These are phyloP conservation scores for Capromys pilorides DNA, from an alignment of 2,797 vertebrate species.

Conservation along the genomic window DNA sequence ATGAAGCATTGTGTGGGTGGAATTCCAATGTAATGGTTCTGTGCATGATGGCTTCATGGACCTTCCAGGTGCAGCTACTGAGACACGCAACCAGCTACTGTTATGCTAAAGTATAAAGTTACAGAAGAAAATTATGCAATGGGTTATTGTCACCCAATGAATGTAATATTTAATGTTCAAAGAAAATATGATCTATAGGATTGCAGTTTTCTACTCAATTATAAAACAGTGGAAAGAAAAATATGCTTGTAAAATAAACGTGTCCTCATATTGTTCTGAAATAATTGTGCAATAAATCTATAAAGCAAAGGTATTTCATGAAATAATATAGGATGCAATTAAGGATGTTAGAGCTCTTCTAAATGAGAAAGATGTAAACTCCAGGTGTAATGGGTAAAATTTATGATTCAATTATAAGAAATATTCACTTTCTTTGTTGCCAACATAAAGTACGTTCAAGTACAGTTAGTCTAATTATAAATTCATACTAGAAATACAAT, in stretches of 20 bases:
- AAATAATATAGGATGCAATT: conserved; percentile 64
- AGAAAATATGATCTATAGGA: conserved; percentile 37
- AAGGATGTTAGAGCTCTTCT: conserved; percentile 52
- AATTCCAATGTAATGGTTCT: not conserved
- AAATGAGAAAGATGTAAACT: conserved; percentile 58
- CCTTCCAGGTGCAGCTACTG: not conserved
- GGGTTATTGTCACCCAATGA: not conserved
- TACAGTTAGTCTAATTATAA: conserved; percentile 58
- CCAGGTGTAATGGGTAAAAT: conserved; percentile 66
- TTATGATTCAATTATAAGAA: conserved; percentile 68
- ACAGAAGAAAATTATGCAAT: not conserved
- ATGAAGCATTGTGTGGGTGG: not conserved
- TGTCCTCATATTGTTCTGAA: conserved; percentile 60
- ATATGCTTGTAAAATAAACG: conserved; percentile 45
- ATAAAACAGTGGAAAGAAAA: conserved; percentile 62
- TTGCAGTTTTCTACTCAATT: not conserved
- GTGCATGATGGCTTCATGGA: not conserved
- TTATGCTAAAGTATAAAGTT: not conserved
- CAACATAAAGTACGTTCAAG: conserved; percentile 44
- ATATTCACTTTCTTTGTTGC: conserved; percentile 51
- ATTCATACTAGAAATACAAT: conserved; percentile 42
- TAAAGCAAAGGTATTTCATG: conserved; percentile 54
- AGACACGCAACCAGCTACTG: not conserved
- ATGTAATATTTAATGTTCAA: conserved; percentile 35
- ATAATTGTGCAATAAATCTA: conserved; percentile 71